Evolutionary conservation across 1,140 invertebrate genomes (phyloP).

Genomic region (Drosophila navojoa): DNA sequence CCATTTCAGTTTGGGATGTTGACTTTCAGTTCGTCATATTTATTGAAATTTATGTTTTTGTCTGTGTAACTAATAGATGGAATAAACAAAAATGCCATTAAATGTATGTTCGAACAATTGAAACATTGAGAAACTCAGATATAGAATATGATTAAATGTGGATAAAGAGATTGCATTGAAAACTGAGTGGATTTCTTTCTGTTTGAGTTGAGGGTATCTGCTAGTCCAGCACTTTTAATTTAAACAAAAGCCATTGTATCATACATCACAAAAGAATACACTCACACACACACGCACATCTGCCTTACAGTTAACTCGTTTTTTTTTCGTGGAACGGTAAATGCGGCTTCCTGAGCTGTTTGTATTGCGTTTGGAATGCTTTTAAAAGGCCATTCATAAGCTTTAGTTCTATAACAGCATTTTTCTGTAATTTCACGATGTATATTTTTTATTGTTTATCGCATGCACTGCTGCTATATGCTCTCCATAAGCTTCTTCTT

Average conservation of each 20-base stretch:
- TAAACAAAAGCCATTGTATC: not conserved
- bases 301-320: conserved; percentile 30
- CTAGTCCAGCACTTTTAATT: not conserved
- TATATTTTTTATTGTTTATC: conserved; percentile 47
- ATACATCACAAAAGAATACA: not conserved
- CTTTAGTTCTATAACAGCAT: conserved; percentile 68
- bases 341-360: conserved; percentile 54
- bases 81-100: not conserved
- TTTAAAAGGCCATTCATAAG: conserved; percentile 79
- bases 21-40: not conserved
- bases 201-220: not conserved
- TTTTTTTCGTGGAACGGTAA: conserved; percentile 39
- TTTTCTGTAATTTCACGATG: conserved; percentile 58
- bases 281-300: not conserved
- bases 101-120: no score
- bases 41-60: not conserved
- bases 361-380: conserved; percentile 65
- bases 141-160: no score
- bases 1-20: not conserved
- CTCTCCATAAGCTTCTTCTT: not conserved
- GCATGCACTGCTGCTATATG: conserved; percentile 7
- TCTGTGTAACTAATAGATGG: not conserved
- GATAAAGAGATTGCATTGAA: no score
- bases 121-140: no score
- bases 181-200: no score